Base-by-base conservation (phyloP, 2,888 invertebrate species). In the Acleris laterana region DNA sequence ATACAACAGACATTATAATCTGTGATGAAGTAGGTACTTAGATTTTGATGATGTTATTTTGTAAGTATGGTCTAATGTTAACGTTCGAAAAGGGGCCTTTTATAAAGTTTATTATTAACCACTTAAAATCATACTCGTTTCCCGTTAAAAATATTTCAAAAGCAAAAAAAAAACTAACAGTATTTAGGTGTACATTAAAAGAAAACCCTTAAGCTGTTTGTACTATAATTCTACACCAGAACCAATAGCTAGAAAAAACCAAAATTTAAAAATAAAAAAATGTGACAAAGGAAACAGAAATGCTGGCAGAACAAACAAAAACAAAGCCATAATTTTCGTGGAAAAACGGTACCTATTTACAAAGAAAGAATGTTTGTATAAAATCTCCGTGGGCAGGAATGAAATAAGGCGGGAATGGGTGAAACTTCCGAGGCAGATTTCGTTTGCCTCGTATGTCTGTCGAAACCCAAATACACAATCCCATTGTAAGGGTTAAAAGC, bases 261-360 rank as follows among this genome's bases (percentile, higher is more conserved):
- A 49, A 68, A 53, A 53, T 13, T 62, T 46, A 51, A 59, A 51
- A 56, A 67, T 50, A 66, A 63, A n/a, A 70, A 68, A 72, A 72
- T 68, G 69, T 55, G 63, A 71, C 68, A 71, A 57, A 57, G 67
- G 71, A 73, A 76, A 69, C 63, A 62, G 70, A 73, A 74, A 70
- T 63, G 69, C 51, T 64, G 42, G 62, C 62, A 68, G 69, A 68
- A 64, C 61, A 77, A 74, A 78, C 78, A 76, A 85, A 87, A 88
- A 88, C 85, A 88, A 83, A 77, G 78, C 76, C 71, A 86, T 87
- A 84, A 84, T 80, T 84, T 75, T 81, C 69, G 72, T 75, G 20
- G 44, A 61, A 60, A 68, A 59, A 77, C 73, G 71, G 68, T 72
- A 74, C 74, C 76, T 81, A 77, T 80, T 79, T 75, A 65, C 72